Percentiles rank a stretch among this genome's conserved stretches.
phyloP scores from a whole-genome alignment of 2,797 vertebrate genomes.

The Sebastes oblongus region DNA sequence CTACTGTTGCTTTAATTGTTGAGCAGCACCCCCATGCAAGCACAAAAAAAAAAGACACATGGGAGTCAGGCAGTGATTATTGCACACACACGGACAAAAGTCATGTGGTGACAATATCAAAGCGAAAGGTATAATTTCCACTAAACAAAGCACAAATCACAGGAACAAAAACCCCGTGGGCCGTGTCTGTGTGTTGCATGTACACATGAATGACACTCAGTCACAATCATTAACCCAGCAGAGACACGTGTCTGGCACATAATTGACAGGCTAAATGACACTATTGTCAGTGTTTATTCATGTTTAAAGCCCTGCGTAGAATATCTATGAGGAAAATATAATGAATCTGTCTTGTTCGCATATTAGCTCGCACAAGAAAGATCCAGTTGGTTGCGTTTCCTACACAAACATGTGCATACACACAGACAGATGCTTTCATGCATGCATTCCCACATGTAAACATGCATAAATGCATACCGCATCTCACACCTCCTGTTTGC shows the following conservation, averaged over 20 bases:
- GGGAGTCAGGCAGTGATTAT: neutral
- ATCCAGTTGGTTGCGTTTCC: constrained; percentile 43
- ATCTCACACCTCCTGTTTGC: constrained; percentile 8
- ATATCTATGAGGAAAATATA: constrained; percentile 41
- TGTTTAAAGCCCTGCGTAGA: constrained; percentile 35
- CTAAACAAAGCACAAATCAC: constrained; percentile 2
- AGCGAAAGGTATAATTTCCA: constrained; percentile 38
- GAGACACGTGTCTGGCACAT: constrained; percentile 23
- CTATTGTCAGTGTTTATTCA: constrained; percentile 41
- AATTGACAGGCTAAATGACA: constrained; percentile 53
- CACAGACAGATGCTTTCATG: neutral
- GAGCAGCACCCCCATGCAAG: neutral
- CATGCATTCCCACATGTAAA: constrained; percentile 10
- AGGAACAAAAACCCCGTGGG: constrained; percentile 4
- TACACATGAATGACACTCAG: constrained; percentile 16
- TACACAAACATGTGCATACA: neutral
- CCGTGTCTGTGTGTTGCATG: neutral
- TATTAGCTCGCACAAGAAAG: constrained; percentile 40
- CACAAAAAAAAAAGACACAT: neutral
- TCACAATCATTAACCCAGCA: constrained; percentile 27
- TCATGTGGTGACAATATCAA: neutral
- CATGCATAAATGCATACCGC: neutral
- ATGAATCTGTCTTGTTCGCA: constrained; percentile 43
- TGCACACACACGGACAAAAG: neutral
- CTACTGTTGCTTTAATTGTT: constrained; percentile 24